phyloP scores from a whole-genome alignment of 2,113 vertebrate genomes.

The Sporophila hypoxantha region DNA sequence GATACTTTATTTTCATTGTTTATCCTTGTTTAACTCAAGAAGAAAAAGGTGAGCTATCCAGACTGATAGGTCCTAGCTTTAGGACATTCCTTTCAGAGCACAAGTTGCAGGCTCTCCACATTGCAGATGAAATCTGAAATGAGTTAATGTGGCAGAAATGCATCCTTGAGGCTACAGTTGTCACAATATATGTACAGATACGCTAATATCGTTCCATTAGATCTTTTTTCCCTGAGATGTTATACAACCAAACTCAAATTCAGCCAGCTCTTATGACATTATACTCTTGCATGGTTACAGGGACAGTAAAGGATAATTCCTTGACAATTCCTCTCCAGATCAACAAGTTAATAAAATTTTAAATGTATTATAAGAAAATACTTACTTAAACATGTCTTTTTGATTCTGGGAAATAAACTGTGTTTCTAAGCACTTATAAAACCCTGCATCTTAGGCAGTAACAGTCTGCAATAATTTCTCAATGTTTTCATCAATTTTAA shows the following conservation, averaged over 20 bases:
- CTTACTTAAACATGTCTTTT: neutral
- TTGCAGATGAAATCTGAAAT: slow-evolving; percentile 18
- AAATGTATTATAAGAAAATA: neutral
- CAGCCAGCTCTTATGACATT: neutral
- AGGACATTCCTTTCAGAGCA: slow-evolving; percentile 10
- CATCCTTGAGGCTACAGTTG: slow-evolving; percentile 4
- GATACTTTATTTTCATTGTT: neutral
- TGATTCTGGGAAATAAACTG: neutral
- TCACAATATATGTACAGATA: slow-evolving; percentile 15
- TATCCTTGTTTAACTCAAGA: neutral
- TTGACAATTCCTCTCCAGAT: neutral
- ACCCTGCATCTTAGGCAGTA: neutral
- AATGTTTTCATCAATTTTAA: neutral
- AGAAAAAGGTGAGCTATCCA: neutral
- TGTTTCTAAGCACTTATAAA: neutral
- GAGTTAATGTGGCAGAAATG: neutral
- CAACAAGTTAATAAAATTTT: neutral
- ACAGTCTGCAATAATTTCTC: neutral
- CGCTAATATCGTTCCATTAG: neutral
- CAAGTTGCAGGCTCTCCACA: neutral
- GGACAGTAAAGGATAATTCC: neutral
- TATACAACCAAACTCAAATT: neutral
- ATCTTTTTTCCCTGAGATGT: neutral
- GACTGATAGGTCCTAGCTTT: neutral
- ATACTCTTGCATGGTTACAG: neutral